Base-by-base conservation (phyloP, 2,888 invertebrate genomes). In the Ceramica pisi region DNA sequence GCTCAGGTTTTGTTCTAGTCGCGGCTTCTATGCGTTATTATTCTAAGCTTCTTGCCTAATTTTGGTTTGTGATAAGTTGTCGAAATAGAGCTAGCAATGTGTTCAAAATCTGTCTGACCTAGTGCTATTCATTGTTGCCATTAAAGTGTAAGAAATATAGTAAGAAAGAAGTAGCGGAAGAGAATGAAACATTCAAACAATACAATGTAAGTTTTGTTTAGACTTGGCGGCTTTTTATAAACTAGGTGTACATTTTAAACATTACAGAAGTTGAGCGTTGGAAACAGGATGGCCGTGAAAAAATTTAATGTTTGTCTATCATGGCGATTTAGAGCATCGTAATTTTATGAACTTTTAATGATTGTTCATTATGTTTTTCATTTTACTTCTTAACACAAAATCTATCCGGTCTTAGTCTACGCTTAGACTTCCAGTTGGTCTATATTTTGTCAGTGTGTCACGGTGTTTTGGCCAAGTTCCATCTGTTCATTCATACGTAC, bases 401-500 rank as follows among this genome's bases (percentile, higher is more conserved):
- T 78, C 14, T 67, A 63, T 67, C 62, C 56, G 56, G 48, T 57
- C 48, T 21, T 35, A 62, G 46, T 56, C 48, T 59, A 70, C 66
- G 72, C 67, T 81, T 70, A 62, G 56, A 64, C 67, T 84, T 83
- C 85, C 74, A 85, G 85, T 69, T 69, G 65, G 67, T 83, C 74
- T 84, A 78, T 75, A 84, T 82, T 85, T 76, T 78, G 66, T 74
- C 64, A 68, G 67, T 86, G 78, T 84, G 85, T 85, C 78, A 82
- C 78, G 78, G 84, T 82, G 81, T 75, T 83, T 78, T 85, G 83
- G 86, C 82, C 57, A 73, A 67, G 75, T 81, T 85, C 83, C 85
- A 86, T 84, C 59, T 72, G 62, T 78, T 83, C 86, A 86, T 85
- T 85, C 86, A 86, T 79, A 80, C 85, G 67, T 66, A 74, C 66